Evolutionary conservation across 2,113 vertebrate species (phyloP).

Genomic region (Esox niger): DNA sequence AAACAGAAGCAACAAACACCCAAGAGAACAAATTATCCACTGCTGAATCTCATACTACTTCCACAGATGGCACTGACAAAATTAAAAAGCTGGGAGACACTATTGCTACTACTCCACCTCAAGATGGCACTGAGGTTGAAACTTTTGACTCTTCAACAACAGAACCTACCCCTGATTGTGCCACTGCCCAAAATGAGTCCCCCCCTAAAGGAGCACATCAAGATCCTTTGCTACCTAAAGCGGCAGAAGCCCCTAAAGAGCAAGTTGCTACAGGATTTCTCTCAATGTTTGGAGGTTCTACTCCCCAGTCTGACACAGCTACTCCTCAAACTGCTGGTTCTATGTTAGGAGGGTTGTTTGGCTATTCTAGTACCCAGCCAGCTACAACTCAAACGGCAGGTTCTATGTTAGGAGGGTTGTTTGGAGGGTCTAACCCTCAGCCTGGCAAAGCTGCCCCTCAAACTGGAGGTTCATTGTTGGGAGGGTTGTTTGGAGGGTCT

Average conservation of each 20-base stretch:
- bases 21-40: neutral
- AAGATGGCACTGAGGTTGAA: slow-evolving; percentile 20
- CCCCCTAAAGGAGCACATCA: slow-evolving; percentile 12
- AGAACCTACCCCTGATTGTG: slow-evolving; percentile 21
- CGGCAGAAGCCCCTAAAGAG: slow-evolving; percentile 33
- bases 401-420: slow-evolving; percentile 23
- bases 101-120: slow-evolving; percentile 4
- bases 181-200: slow-evolving; percentile 19
- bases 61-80: no score
- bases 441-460: slow-evolving; percentile 44
- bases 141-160: slow-evolving; percentile 7
- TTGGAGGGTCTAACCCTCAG: slow-evolving; percentile 10
- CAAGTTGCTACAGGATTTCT: slow-evolving; percentile 23
- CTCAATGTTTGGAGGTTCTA: slow-evolving; percentile 22
- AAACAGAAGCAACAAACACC: slow-evolving; percentile 50
- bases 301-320: slow-evolving; percentile 21
- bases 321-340: slow-evolving; percentile 27
- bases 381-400: slow-evolving; percentile 39
- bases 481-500: slow-evolving; percentile 56
- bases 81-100: neutral
- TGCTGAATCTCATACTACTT: no score
- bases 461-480: slow-evolving; percentile 57
- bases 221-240: slow-evolving; percentile 19
- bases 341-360: slow-evolving; percentile 9
- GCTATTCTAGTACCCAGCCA: slow-evolving; percentile 33